These are phyloP conservation scores for Garrulus glandarius DNA, from an alignment of 2,797 vertebrate species.

Conservation along the genomic window DNA sequence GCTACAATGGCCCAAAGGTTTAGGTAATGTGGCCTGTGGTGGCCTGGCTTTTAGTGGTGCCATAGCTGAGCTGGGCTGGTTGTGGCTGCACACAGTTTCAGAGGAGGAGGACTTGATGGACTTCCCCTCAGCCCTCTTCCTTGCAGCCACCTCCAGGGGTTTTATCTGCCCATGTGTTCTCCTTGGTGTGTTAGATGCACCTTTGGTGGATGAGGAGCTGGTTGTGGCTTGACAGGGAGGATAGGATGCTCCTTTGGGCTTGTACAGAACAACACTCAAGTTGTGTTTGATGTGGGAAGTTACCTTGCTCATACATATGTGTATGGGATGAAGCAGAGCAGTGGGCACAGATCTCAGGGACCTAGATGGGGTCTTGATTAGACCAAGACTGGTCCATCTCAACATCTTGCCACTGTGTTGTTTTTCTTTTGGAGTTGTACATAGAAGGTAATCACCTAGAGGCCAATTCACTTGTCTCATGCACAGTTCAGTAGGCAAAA, in stretches of 20 bases:
- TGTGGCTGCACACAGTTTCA: background rate
- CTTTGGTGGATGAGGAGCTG: background rate
- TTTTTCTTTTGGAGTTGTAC: background rate
- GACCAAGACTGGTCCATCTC: background rate
- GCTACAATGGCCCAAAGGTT: background rate
- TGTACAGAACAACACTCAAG: background rate
- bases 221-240: background rate
- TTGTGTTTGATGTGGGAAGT: accelerated
- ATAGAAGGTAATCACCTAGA: background rate
- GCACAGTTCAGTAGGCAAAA: background rate
- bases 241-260: background rate
- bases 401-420: background rate
- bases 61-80: background rate
- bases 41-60: background rate
- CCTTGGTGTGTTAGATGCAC: background rate
- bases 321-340: background rate
- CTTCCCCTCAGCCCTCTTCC: background rate
- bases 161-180: background rate
- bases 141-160: background rate
- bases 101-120: background rate
- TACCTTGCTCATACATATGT: accelerated
- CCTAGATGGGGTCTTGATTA: background rate
- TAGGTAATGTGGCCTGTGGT: background rate
- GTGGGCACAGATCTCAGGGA: background rate
- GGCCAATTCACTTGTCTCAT: background rate